A percentile compares a stretch with the other conserved stretches of the same genome.
phyloP scores from a whole-genome alignment of 2,113 vertebrate genomes.

The Albula goreensis region DNA sequence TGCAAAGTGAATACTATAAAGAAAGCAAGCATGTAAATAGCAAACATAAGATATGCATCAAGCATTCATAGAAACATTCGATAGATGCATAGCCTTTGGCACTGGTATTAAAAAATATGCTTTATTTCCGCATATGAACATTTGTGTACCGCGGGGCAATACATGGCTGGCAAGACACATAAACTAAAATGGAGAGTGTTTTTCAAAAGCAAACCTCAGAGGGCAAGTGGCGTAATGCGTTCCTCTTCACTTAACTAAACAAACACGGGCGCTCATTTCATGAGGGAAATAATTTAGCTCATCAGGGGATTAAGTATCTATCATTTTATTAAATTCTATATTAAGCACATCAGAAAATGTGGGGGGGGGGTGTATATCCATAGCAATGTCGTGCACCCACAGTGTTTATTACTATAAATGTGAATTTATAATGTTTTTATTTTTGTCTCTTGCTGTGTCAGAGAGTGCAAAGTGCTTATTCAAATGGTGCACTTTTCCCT shows the following conservation, averaged over 20 bases:
- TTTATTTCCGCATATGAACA: neutral
- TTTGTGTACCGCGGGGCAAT: neutral
- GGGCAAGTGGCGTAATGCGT: neutral
- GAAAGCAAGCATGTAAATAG: no score
- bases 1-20: no score
- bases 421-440: neutral
- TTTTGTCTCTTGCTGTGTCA: slow-evolving; percentile 2
- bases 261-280: neutral
- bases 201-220: neutral
- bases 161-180: neutral
- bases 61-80: neutral
- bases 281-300: neutral
- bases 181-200: neutral
- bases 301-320: neutral
- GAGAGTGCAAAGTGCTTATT: slow-evolving; percentile 6
- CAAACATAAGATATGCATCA: neutral
- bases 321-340: neutral
- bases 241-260: slow-evolving; percentile 14
- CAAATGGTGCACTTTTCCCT: slow-evolving; percentile 12
- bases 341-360: slow-evolving; percentile 15
- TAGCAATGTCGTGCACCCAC: neutral
- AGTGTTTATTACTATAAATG: neutral
- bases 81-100: neutral
- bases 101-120: neutral
- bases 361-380: neutral